Conservation (phyloP, 2,797 vertebrate genomes). For the Orientallactaga sibirica region DNA sequence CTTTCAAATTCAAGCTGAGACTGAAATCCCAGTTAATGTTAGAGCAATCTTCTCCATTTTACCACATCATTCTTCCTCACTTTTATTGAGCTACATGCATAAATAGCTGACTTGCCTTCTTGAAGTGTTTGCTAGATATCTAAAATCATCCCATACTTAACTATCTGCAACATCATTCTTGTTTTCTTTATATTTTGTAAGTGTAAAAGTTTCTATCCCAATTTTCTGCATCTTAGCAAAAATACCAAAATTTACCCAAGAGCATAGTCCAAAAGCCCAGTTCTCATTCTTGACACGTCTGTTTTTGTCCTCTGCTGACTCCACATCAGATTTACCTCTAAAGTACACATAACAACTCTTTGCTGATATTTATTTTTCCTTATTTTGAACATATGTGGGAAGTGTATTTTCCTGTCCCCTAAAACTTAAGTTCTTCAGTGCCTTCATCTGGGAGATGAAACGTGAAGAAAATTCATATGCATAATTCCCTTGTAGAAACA, state of each 20-base stretch:
- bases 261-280: neutral
- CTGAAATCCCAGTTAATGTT: neutral
- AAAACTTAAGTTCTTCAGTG: neutral
- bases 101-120: neutral
- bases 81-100: neutral
- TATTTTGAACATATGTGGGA: neutral
- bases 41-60: neutral
- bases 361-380: neutral
- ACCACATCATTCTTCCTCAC: neutral
- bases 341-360: neutral
- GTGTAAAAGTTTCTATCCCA: neutral
- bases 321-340: neutral
- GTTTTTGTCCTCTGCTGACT: neutral
- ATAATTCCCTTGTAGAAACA: neutral
- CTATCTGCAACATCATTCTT: neutral
- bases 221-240: neutral
- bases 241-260: neutral
- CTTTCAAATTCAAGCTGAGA: conserved; percentile 24
- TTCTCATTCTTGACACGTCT: neutral
- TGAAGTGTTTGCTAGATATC: neutral
- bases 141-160: neutral
- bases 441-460: neutral
- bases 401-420: neutral
- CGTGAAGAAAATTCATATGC: neutral
- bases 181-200: conserved; percentile 28